Evolutionary conservation across 2,797 vertebrate species (phyloP).

Genomic region (Distichodus sexfasciatus): DNA sequence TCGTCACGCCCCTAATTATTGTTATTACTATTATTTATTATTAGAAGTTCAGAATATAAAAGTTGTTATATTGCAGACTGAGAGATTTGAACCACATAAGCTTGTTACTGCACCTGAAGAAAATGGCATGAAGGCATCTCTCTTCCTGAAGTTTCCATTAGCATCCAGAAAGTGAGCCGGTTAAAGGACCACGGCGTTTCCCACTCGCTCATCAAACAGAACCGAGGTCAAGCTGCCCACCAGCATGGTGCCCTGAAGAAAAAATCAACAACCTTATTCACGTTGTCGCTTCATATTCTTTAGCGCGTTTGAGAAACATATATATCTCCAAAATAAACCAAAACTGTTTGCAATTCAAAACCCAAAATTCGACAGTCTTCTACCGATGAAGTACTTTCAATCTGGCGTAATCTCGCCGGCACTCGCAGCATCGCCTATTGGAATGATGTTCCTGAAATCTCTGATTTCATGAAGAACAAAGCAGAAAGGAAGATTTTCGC

Average conservation of each 20-base stretch:
- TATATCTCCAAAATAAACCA: not conserved
- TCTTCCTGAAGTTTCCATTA: constrained; percentile 74
- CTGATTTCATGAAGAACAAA: constrained; percentile 72
- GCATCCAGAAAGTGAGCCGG: constrained; percentile 82
- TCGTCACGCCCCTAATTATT: too few species aligned
- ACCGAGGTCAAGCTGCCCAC: constrained; percentile 65
- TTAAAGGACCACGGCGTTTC: constrained; percentile 77
- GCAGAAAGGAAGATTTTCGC: constrained; percentile 61
- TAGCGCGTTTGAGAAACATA: not conserved
- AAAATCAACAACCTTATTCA: not conserved
- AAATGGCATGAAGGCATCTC: constrained; percentile 79
- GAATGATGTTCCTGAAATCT: constrained; percentile 72
- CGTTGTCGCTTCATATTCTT: not conserved
- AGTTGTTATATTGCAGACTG: too few species aligned
- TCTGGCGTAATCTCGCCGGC: constrained; percentile 50
- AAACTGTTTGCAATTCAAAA: too few species aligned
- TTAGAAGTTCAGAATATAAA: too few species aligned
- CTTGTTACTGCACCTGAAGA: constrained; percentile 68
- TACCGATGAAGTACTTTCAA: constrained; percentile 62
- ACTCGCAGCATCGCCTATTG: constrained; percentile 55
- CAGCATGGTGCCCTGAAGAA: constrained; percentile 67
- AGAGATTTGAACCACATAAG: not conserved
- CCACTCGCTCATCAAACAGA: constrained; percentile 79
- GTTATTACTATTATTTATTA: too few species aligned
- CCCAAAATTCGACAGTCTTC: not conserved